Conservation (phyloP, 2,888 invertebrate species). For the Drepanosiphum platanoidis region DNA sequence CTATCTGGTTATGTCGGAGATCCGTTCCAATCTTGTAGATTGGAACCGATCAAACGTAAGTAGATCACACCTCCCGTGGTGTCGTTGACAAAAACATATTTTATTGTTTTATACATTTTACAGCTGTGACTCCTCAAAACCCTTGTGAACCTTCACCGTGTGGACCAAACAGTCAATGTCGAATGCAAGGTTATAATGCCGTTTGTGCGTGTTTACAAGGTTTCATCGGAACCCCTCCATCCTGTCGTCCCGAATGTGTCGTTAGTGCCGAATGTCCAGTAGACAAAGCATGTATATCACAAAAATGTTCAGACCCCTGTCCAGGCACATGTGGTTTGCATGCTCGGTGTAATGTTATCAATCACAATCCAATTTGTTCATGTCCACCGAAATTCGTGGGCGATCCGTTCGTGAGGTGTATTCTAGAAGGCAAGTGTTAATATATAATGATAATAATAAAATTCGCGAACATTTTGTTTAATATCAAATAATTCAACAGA, state of each 20-base stretch:
- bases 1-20: conserved; percentile 81
- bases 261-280: conserved; percentile 73
- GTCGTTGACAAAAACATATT: not conserved
- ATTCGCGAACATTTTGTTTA: not conserved
- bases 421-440: conserved; percentile 68
- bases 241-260: conserved; percentile 73
- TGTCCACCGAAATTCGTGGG: conserved; percentile 73
- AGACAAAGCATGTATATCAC: conserved; percentile 73
- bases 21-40: conserved; percentile 82
- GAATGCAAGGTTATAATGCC: conserved; percentile 68
- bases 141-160: conserved; percentile 74
- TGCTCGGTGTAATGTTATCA: conserved; percentile 72
- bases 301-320: conserved; percentile 75
- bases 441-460: not conserved
- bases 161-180: conserved; percentile 73
- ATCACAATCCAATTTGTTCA: conserved; percentile 75
- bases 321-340: conserved; percentile 72
- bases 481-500: conserved; percentile 64
- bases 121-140: conserved; percentile 68
- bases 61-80: not conserved
- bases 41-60: conserved; percentile 67
- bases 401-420: conserved; percentile 72
- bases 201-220: conserved; percentile 74
- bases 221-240: conserved; percentile 72
- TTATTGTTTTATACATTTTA: conserved; percentile 62